Conservation (phyloP, 2,113 vertebrate species). For the Sterrhoptilus dennistouni region DNA sequence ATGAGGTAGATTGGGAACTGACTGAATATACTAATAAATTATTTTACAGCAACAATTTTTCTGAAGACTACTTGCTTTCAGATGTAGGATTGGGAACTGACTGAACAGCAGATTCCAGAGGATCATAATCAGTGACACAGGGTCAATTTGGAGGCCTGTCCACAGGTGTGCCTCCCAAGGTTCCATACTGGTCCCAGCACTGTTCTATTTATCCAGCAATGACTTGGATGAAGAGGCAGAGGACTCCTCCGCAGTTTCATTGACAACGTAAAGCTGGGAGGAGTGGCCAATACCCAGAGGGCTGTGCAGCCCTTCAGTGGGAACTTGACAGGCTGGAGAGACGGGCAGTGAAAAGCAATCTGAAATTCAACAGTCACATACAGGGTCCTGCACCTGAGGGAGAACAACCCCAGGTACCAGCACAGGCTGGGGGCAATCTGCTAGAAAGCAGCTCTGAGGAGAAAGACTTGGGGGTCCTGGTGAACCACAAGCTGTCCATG, state of each 20-base stretch:
- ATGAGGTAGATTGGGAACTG: background rate
- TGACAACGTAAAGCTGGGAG: no score
- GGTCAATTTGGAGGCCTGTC: background rate
- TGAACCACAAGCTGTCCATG: background rate
- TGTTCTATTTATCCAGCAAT: background rate
- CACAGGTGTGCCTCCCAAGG: rapidly evolving
- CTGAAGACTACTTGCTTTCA: no score
- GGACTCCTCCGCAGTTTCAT: background rate
- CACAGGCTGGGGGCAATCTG: background rate
- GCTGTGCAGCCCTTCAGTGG: background rate
- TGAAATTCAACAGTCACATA: background rate
- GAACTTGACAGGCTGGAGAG: background rate
- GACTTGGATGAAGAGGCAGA: background rate
- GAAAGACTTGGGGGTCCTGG: background rate
- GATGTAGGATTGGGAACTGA: background rate
- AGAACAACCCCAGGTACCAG: background rate
- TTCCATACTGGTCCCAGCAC: background rate
- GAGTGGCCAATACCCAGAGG: background rate
- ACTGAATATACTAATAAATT: no score
- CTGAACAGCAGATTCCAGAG: background rate
- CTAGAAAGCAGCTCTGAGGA: background rate
- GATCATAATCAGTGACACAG: background rate
- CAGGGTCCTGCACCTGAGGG: no score
- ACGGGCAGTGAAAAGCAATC: background rate
- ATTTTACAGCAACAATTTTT: no score